Percentiles rank a stretch among this genome's conserved stretches.
Evolutionary conservation across 2,888 invertebrate species (phyloP).

Genomic region (Fragum whitleyi): DNA sequence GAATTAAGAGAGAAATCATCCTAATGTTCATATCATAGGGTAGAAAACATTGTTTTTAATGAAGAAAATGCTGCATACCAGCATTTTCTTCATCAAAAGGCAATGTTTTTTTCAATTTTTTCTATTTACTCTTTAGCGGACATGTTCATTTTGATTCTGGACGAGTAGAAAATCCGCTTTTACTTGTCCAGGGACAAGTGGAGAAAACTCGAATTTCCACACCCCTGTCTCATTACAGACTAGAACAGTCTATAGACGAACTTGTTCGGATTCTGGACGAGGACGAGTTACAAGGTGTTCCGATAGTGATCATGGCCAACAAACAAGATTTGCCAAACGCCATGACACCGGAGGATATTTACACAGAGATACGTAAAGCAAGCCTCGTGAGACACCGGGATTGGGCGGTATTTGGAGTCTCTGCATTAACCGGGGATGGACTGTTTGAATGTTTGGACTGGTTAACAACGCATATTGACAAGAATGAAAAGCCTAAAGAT

Average conservation of each 20-base stretch:
- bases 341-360: slow-evolving; percentile 60
- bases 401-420: slow-evolving; percentile 55
- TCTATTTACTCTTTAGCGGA: too few species aligned
- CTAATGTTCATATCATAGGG: too few species aligned
- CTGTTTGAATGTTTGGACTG: slow-evolving; percentile 65
- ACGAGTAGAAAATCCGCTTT: too few species aligned
- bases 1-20: too few species aligned
- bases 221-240: slow-evolving; percentile 30
- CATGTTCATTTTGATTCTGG: too few species aligned
- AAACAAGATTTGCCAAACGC: slow-evolving; percentile 72
- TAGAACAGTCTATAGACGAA: slow-evolving; percentile 65
- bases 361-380: slow-evolving; percentile 37
- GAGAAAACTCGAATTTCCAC: too few species aligned
- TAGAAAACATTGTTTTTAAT: too few species aligned
- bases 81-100: too few species aligned
- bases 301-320: slow-evolving; percentile 68
- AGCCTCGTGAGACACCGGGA: background rate
- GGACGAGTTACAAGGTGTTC: slow-evolving; percentile 58
- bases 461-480: slow-evolving; percentile 33
- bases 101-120: too few species aligned
- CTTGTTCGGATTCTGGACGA: slow-evolving; percentile 36
- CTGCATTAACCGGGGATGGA: slow-evolving; percentile 55
- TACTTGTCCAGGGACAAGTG: too few species aligned
- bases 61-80: too few species aligned
- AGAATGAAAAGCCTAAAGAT: background rate